Percentiles rank a stretch among this genome's conserved stretches.
These are phyloP conservation scores for Pandemis cinnamomeana DNA, from an alignment of 2,888 invertebrate species.

Conservation along the genomic window DNA sequence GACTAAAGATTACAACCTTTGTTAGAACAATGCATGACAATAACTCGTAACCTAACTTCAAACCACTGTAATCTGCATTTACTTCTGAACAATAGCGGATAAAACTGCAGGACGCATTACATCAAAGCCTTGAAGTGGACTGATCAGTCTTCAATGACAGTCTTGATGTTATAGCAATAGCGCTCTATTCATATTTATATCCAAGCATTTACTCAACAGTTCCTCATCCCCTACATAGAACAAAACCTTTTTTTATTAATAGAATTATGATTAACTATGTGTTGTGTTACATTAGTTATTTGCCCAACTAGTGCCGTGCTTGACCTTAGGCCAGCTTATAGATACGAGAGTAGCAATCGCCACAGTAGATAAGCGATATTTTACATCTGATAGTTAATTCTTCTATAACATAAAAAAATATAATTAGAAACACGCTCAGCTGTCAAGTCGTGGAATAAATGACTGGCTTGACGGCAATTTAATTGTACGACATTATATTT, in stretches of 20 bases:
- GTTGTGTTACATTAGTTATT: too few species aligned
- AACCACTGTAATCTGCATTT: constrained; percentile 44
- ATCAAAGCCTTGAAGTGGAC: constrained; percentile 24
- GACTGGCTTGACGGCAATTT: background rate
- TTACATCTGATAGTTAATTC: too few species aligned
- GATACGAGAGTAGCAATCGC: too few species aligned
- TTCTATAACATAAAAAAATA: background rate
- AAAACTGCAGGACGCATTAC: constrained; percentile 39
- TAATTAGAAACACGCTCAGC: background rate
- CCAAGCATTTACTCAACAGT: too few species aligned
- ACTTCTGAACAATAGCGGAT: constrained; percentile 45
- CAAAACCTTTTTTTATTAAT: too few species aligned
- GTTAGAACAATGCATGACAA: constrained; percentile 37
- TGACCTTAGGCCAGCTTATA: too few species aligned
- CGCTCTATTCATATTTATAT: too few species aligned
- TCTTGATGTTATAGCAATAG: too few species aligned
- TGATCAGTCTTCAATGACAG: constrained; percentile 13
- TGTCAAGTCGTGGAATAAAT: background rate
- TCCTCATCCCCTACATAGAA: too few species aligned
- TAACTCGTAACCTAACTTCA: constrained; percentile 41
- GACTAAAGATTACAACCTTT: constrained; percentile 26
- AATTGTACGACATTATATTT: background rate
- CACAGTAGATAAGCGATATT: too few species aligned
- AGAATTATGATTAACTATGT: too few species aligned
- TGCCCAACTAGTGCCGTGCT: too few species aligned